phyloP scores from a whole-genome alignment of 2,888 invertebrate genomes.

The Globia sparganii region DNA sequence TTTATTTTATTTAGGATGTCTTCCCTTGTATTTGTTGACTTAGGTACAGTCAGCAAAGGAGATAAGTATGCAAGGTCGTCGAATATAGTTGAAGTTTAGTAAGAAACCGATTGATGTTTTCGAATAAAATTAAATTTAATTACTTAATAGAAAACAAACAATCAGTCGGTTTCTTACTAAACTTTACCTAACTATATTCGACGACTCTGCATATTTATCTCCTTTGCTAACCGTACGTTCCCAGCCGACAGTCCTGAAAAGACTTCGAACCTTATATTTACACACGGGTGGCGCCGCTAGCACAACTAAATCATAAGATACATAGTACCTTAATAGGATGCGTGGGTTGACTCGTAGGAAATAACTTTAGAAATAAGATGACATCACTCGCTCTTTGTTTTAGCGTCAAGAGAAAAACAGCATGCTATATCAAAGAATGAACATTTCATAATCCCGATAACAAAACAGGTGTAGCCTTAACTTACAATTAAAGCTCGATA shows the following conservation, averaged over 20 bases:
- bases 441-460: constrained; percentile 12
- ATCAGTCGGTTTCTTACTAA: too few relatives aligned
- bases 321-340: background rate
- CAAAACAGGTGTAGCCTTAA: constrained; percentile 16
- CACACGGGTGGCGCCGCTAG: background rate
- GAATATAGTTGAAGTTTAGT: too few relatives aligned
- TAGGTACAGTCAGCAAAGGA: too few relatives aligned
- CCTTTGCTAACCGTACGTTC: too few relatives aligned
- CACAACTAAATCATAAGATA: background rate
- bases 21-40: too few relatives aligned
- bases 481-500: constrained; percentile 32
- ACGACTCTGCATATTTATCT: too few relatives aligned
- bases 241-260: background rate
- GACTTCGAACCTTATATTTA: background rate
- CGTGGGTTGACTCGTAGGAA: background rate
- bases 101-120: too few relatives aligned
- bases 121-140: too few relatives aligned
- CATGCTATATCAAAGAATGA: background rate
- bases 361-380: background rate
- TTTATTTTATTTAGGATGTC: too few relatives aligned
- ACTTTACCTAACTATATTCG: too few relatives aligned
- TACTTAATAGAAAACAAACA: too few relatives aligned
- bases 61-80: too few relatives aligned
- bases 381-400: background rate
- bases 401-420: background rate